phyloP scores from a whole-genome alignment of 2,113 vertebrate species.

The Cettia cetti region DNA sequence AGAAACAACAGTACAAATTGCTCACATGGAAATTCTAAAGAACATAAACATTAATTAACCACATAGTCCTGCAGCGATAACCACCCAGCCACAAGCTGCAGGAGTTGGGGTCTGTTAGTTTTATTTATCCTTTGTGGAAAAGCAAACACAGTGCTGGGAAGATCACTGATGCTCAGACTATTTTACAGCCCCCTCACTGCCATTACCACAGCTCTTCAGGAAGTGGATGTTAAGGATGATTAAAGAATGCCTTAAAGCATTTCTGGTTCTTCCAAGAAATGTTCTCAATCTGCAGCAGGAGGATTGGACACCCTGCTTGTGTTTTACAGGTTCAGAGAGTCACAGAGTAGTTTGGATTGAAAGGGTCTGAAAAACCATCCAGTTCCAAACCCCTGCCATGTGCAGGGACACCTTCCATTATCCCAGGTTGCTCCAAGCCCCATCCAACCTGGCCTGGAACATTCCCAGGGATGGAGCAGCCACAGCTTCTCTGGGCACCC shows the following conservation, averaged over 20 bases:
- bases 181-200: not conserved
- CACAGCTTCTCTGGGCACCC: not conserved
- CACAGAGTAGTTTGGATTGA: not conserved
- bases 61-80: not conserved
- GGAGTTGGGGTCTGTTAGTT: not conserved
- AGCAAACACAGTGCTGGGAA: not conserved
- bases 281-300: not conserved
- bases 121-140: not conserved
- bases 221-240: not conserved
- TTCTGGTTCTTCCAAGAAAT: not conserved
- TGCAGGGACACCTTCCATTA: not conserved
- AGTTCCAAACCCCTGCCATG: not conserved
- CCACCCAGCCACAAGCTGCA: not conserved
- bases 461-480: not conserved
- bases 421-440: not conserved
- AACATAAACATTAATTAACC: not conserved
- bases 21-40: not conserved
- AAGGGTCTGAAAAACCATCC: not conserved
- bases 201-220: not conserved
- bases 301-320: not conserved
- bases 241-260: not conserved
- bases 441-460: rapidly evolving
- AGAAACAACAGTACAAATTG: not conserved
- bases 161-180: not conserved
- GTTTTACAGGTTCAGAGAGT: not conserved